phyloP scores from a whole-genome alignment of 2,797 vertebrate species.

The Sciurus vulgaris region DNA sequence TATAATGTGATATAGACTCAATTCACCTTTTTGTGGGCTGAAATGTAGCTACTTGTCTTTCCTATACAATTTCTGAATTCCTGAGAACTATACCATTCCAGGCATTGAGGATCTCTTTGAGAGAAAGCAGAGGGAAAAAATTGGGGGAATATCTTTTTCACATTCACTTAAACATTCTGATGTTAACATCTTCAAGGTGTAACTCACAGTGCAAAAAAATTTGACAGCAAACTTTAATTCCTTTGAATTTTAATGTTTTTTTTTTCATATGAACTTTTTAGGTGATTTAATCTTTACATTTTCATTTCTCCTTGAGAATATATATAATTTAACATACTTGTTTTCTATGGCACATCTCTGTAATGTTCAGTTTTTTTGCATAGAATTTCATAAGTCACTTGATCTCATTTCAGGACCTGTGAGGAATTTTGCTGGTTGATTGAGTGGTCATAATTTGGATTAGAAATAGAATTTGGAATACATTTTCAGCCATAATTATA shows the following conservation, averaged over 20 bases:
- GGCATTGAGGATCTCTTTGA: background rate
- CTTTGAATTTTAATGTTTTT: background rate
- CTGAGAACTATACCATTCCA: background rate
- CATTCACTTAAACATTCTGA: background rate
- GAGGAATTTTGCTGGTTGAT: background rate
- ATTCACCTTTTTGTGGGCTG: background rate
- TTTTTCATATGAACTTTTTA: constrained; percentile 5
- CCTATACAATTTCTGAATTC: background rate
- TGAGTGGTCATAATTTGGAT: background rate
- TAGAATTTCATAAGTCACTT: background rate
- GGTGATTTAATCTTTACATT: constrained; percentile 37
- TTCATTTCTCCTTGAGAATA: background rate
- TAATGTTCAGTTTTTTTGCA: constrained; percentile 28
- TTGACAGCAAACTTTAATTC: constrained; percentile 1
- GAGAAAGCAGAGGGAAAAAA: background rate
- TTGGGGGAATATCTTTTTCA: background rate
- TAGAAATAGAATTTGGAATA: constrained; percentile 24
- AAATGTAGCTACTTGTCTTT: constrained; percentile 20
- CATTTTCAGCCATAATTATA: background rate
- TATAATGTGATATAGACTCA: background rate
- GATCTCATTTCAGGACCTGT: background rate
- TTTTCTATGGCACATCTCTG: background rate
- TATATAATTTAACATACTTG: background rate
- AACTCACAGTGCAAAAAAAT: background rate
- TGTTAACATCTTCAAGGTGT: constrained; percentile 1